Percentiles rank a stretch among this genome's conserved stretches.
These are phyloP conservation scores for Riparia riparia DNA, from an alignment of 2,113 vertebrate species.

Conservation along the genomic window DNA sequence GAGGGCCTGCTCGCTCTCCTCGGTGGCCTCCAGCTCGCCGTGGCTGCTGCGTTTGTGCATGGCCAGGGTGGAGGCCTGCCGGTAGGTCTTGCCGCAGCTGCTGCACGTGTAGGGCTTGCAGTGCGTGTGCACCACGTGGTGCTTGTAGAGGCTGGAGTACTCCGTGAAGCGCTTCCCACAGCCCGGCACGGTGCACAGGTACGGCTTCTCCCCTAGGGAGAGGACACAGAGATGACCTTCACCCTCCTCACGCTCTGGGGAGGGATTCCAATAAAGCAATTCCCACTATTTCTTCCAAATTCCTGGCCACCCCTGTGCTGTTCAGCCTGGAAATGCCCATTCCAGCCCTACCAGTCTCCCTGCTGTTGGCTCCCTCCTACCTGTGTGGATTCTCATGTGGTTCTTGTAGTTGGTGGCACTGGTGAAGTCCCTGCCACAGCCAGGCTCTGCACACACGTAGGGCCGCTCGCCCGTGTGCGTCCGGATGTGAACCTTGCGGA, in stretches of 20 bases:
- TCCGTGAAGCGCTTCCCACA: constrained; percentile 87
- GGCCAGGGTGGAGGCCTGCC: constrained; percentile 85
- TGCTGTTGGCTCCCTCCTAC: constrained; percentile 52
- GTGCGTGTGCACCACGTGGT: constrained; percentile 87
- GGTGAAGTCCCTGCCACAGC: constrained; percentile 84
- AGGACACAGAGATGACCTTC: not conserved
- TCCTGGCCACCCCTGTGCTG: accelerated
- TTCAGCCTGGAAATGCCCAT: not conserved
- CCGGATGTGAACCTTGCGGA: constrained; percentile 85
- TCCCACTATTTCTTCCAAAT: not conserved
- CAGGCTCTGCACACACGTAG: constrained; percentile 80
- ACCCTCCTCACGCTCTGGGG: not conserved
- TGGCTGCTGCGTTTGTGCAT: constrained; percentile 84
- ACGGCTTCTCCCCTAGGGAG: constrained; percentile 85
- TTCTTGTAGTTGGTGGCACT: constrained; percentile 90
- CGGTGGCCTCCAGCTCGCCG: constrained; percentile 80
- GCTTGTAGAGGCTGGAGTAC: constrained; percentile 88
- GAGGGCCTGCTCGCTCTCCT: constrained; percentile 79
- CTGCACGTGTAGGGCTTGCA: constrained; percentile 87
- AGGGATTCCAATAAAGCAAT: not conserved
- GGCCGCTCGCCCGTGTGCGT: constrained; percentile 86
- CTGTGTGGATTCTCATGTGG: constrained; percentile 88
- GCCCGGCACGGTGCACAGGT: constrained; percentile 83
- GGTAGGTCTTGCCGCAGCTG: constrained; percentile 83
- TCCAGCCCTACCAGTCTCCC: not conserved